Percentiles rank a stretch among this genome's conserved stretches.
phyloP scores from a whole-genome alignment of 1,140 invertebrate genomes.

The Camponotus pennsylvanicus region DNA sequence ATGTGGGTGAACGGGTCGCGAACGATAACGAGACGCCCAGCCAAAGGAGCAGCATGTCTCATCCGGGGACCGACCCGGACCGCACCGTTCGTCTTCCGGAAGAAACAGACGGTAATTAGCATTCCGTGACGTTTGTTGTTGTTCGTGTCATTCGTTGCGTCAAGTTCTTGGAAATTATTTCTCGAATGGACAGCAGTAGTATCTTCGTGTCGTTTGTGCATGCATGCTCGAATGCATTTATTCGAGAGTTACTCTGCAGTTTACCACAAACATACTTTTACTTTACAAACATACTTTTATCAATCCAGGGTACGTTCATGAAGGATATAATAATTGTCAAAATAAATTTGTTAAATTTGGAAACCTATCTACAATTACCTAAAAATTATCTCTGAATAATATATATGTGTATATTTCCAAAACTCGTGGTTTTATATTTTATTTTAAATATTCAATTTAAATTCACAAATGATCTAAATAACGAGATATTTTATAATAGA shows the following conservation, averaged over 20 bases:
- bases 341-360: too few species aligned
- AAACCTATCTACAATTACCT: background rate
- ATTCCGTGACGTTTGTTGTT: slow-evolving; percentile 15
- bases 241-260: background rate
- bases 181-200: too few species aligned
- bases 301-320: background rate
- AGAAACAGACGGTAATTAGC: slow-evolving; percentile 72
- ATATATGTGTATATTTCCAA: background rate
- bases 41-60: slow-evolving; percentile 73
- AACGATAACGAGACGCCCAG: slow-evolving; percentile 54
- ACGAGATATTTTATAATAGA: background rate
- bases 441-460: background rate
- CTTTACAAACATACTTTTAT: too few species aligned
- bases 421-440: background rate
- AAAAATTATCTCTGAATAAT: background rate
- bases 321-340: background rate
- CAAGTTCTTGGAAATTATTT: background rate
- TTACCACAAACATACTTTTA: background rate
- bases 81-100: slow-evolving; percentile 66
- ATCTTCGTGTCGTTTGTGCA: background rate
- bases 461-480: background rate
- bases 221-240: background rate
- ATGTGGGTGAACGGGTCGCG: slow-evolving; percentile 67
- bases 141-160: background rate
- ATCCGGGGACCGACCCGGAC: slow-evolving; percentile 71